Conservation (phyloP, 2,797 vertebrate species). For the Nyctibius grandis region DNA sequence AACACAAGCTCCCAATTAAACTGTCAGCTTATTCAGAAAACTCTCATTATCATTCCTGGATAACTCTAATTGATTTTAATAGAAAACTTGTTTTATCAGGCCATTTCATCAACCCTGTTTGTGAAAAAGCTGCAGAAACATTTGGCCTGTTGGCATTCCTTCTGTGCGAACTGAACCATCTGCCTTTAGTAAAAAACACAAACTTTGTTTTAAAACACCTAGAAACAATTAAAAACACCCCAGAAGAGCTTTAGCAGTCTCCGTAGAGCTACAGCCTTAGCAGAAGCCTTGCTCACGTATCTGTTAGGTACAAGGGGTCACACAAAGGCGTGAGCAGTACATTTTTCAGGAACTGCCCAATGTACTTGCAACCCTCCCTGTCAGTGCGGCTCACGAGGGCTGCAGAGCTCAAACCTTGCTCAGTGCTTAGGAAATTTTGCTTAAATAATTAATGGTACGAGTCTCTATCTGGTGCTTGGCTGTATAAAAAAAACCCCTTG, state of each 20-base stretch:
- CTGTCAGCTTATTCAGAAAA: neutral
- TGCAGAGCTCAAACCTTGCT: neutral
- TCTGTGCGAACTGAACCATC: neutral
- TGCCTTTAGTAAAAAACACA: neutral
- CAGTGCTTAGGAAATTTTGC: neutral
- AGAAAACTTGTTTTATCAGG: neutral
- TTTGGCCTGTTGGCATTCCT: neutral
- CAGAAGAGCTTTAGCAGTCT: neutral
- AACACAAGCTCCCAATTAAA: constrained; percentile 26
- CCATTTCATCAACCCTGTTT: neutral
- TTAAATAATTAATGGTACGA: neutral
- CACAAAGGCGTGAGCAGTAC: neutral
- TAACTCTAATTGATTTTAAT: neutral
- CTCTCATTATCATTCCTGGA: neutral
- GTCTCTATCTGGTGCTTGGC: neutral
- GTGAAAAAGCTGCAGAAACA: neutral
- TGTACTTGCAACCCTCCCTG: neutral
- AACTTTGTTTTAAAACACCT: neutral
- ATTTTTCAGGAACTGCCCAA: neutral
- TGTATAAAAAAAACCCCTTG: neutral
- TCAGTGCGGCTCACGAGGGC: neutral
- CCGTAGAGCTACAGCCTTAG: neutral
- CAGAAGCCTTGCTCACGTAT: neutral
- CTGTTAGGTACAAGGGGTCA: neutral
- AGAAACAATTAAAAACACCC: neutral